Conservation (phyloP, 2,797 vertebrate genomes). For the Tenualosa thibaudeaui region DNA sequence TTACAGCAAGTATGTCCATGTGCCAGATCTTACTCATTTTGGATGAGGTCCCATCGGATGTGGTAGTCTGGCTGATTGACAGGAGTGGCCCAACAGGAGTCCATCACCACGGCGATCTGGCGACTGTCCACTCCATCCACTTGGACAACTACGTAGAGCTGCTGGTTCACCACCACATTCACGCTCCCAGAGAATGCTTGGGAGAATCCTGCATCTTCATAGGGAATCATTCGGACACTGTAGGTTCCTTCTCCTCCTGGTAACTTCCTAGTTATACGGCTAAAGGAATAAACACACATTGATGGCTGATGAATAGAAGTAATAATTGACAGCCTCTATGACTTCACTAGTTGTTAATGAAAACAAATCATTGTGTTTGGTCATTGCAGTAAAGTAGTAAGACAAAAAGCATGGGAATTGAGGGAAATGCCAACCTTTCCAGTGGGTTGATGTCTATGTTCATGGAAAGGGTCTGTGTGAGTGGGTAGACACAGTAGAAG, state of each 20-base stretch:
- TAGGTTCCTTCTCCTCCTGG: constrained; percentile 57
- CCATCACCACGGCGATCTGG: constrained; percentile 62
- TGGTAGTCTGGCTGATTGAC: constrained; percentile 39
- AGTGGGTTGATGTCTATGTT: constrained; percentile 57
- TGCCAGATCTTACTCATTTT: constrained; percentile 66
- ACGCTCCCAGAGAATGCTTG: constrained; percentile 39
- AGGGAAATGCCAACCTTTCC: constrained; percentile 56
- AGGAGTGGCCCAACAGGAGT: constrained; percentile 72
- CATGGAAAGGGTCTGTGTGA: constrained; percentile 65
- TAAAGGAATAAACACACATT: constrained; percentile 26
- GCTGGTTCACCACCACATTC: constrained; percentile 53
- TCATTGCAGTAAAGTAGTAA: not conserved
- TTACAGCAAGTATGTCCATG: not conserved
- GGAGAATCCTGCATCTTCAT: constrained; percentile 54
- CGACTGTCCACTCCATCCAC: constrained; percentile 56
- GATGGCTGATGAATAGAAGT: not conserved
- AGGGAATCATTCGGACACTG: constrained; percentile 60
- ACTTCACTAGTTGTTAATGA: no score
- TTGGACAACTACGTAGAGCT: constrained; percentile 62
- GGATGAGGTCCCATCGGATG: constrained; percentile 65
- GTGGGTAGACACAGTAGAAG: constrained; percentile 65
- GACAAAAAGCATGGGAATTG: not conserved
- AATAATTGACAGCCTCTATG: no score
- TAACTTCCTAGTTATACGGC: constrained; percentile 58
- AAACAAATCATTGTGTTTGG: not conserved